Evolutionary conservation across 2,113 vertebrate species (phyloP).

Genomic region (Centrocercus urophasianus): DNA sequence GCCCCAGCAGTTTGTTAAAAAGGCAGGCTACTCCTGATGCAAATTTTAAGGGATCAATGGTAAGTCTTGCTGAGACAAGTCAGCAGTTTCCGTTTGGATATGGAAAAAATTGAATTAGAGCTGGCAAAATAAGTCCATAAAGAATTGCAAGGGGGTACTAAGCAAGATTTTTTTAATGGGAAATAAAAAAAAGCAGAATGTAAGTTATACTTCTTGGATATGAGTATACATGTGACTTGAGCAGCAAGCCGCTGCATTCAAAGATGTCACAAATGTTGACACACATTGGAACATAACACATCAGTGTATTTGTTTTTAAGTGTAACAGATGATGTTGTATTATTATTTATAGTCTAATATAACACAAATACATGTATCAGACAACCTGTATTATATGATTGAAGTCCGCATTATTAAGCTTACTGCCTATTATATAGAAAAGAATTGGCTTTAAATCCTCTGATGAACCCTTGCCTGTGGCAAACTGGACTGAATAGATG

Average conservation of each 20-base stretch:
- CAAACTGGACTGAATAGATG: not conserved
- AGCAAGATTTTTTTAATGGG: not conserved
- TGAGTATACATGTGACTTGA: not conserved
- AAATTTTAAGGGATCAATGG: not conserved
- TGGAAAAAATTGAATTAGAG: not conserved
- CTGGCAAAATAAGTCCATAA: not conserved
- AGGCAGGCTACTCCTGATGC: not conserved
- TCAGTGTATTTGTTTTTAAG: not conserved
- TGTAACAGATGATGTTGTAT: not conserved
- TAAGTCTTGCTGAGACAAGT: not conserved
- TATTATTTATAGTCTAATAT: not conserved
- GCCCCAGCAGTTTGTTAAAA: not conserved
- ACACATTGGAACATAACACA: not conserved
- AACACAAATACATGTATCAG: not conserved
- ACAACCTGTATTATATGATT: not conserved
- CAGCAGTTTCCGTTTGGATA: not conserved
- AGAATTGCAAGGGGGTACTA: not conserved
- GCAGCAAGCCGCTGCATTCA: not conserved
- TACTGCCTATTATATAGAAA: not conserved
- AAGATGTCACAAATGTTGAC: accelerated
- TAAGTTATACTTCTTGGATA: not conserved
- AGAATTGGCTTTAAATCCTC: not conserved
- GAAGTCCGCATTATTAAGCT: not conserved
- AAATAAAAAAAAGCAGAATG: not conserved
- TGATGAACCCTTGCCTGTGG: not conserved